Percentiles rank a stretch among this genome's conserved stretches.
Evolutionary conservation across 2,797 vertebrate species (phyloP).

Genomic region (Ibycter americanus): DNA sequence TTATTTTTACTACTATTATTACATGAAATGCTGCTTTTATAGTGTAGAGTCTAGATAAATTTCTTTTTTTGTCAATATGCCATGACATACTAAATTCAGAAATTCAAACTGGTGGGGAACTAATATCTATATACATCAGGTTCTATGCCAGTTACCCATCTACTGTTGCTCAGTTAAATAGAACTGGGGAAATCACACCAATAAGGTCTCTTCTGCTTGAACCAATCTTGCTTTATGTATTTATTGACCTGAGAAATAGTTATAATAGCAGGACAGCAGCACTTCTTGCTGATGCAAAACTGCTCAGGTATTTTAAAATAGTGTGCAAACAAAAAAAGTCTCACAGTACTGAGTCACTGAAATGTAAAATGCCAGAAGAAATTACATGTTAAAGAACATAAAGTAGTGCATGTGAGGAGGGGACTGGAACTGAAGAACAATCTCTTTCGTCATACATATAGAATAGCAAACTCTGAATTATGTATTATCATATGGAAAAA

Average conservation of each 20-base stretch:
- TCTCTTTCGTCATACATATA: not conserved
- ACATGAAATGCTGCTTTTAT: not conserved
- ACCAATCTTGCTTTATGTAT: not conserved
- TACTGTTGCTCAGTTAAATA: not conserved
- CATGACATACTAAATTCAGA: not conserved
- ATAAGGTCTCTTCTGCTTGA: not conserved
- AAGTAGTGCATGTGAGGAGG: not conserved
- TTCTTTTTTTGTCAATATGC: slow-evolving; percentile 35
- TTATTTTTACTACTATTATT: slow-evolving; percentile 54
- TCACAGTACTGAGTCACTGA: not conserved
- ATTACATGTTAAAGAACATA: not conserved
- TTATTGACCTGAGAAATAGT: not conserved
- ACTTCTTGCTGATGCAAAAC: not conserved
- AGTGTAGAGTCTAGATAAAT: not conserved
- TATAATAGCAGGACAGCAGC: not conserved
- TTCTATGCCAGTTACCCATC: not conserved
- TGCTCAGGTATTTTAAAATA: not conserved
- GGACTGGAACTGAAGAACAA: not conserved
- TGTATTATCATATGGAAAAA: not conserved
- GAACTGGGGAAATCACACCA: not conserved
- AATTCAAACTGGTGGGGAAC: not conserved
- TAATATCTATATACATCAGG: not conserved
- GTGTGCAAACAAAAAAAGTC: not conserved
- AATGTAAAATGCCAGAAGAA: not conserved
- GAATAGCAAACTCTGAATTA: not conserved